Evolutionary conservation across 2,113 vertebrate species (phyloP).

Genomic region (Macquaria australasica): DNA sequence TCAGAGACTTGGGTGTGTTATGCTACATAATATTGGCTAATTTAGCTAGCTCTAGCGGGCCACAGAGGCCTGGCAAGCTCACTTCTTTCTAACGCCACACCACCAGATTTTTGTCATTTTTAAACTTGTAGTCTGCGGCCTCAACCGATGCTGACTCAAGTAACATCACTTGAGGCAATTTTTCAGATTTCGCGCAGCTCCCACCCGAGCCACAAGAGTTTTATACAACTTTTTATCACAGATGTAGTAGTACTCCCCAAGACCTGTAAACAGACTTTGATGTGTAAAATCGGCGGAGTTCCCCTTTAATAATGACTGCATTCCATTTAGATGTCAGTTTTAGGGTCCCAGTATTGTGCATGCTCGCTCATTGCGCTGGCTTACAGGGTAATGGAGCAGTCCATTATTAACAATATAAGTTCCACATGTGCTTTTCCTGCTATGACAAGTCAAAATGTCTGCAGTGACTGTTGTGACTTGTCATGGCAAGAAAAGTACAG

Average conservation of each 20-base stretch:
- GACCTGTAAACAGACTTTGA: no score
- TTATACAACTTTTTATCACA: neutral
- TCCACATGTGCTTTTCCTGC: neutral
- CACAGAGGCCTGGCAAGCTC: no score
- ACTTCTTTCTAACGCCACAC: neutral
- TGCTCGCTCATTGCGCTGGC: neutral
- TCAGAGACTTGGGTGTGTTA: neutral
- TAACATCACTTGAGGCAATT: neutral
- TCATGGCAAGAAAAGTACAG: neutral
- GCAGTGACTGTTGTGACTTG: neutral
- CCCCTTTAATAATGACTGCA: neutral
- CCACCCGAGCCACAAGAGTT: no score
- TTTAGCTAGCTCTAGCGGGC: neutral
- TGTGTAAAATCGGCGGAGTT: neutral
- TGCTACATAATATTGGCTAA: neutral
- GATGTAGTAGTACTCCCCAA: neutral
- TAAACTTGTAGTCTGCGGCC: neutral
- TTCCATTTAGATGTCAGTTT: neutral
- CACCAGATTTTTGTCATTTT: neutral
- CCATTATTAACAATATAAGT: neutral
- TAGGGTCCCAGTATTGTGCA: neutral
- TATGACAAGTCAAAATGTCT: neutral
- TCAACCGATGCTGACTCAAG: neutral
- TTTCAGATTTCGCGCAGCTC: neutral
- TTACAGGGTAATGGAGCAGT: neutral